Conservation (phyloP, 2,797 vertebrate species). For the Pyrocephalus nanus region DNA sequence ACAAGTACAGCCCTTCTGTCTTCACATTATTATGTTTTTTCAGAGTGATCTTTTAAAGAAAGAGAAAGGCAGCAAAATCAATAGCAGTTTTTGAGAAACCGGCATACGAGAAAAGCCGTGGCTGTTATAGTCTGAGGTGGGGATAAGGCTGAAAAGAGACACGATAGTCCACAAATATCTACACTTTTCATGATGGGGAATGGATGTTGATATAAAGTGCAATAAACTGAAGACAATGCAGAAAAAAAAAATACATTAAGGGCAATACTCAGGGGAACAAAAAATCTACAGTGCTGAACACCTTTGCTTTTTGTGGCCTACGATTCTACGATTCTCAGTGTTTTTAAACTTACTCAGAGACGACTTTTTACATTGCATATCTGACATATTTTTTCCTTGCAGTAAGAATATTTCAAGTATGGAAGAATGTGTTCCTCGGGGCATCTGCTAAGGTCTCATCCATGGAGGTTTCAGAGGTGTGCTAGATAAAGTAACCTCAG, state of each 20-base stretch:
- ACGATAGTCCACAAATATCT: background rate
- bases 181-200: background rate
- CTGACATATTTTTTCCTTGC: background rate
- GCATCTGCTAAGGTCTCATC: constrained; percentile 23
- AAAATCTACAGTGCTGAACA: background rate
- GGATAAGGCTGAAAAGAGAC: background rate
- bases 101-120: background rate
- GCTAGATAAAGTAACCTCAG: background rate
- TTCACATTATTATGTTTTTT: background rate
- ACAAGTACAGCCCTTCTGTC: constrained; percentile 1
- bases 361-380: background rate
- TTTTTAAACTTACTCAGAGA: background rate
- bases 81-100: background rate
- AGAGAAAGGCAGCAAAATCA: background rate
- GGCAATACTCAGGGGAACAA: background rate
- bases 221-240: background rate
- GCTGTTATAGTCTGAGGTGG: background rate
- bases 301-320: constrained; percentile 27
- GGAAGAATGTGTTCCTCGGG: constrained; percentile 31
- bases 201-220: background rate
- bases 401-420: background rate
- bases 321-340: background rate
- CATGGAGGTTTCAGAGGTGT: background rate
- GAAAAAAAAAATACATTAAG: background rate
- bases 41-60: constrained; percentile 16